Conservation (phyloP, 2,888 invertebrate species). For the Cerastis leucographa region DNA sequence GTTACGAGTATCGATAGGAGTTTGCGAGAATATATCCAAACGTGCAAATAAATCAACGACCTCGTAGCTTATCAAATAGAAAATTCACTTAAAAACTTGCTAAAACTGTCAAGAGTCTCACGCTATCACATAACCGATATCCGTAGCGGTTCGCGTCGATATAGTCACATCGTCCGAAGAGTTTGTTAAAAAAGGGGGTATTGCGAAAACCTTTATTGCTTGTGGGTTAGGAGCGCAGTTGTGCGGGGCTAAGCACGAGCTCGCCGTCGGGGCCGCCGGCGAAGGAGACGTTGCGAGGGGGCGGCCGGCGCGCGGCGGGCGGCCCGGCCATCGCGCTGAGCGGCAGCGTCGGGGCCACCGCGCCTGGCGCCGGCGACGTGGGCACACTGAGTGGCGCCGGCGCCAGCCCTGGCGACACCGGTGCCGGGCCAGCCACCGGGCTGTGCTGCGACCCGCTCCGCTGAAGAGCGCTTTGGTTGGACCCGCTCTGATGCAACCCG, state of each 20-base stretch:
- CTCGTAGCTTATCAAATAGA: constrained; percentile 78
- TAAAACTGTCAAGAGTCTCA: constrained; percentile 73
- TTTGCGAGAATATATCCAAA: constrained; percentile 84
- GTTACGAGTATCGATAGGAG: constrained; percentile 78
- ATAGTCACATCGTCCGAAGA: constrained; percentile 77
- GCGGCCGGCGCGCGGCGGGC: constrained; percentile 73
- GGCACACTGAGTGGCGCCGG: constrained; percentile 64
- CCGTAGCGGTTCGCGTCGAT: constrained; percentile 71
- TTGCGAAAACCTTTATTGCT: constrained; percentile 84
- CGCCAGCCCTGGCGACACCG: constrained; percentile 38
- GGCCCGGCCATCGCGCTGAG: constrained; percentile 65
- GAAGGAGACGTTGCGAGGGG: constrained; percentile 89
- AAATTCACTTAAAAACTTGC: constrained; percentile 78
- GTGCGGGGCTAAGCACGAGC: constrained; percentile 92
- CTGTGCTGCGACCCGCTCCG: constrained; percentile 64
- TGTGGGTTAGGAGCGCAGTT: constrained; percentile 90
- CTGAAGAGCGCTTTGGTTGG: constrained; percentile 73
- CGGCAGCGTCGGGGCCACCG: constrained; percentile 61
- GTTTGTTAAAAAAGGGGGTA: constrained; percentile 72
- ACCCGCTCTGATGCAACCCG: constrained; percentile 68
- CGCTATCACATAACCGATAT: constrained; percentile 80
- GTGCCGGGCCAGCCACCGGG: constrained; percentile 61
- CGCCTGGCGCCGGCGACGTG: constrained; percentile 62
- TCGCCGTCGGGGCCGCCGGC: constrained; percentile 89
- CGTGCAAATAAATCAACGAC: constrained; percentile 85